Base-by-base conservation (phyloP, 2,113 vertebrate species). In the Oncorhynchus keta region DNA sequence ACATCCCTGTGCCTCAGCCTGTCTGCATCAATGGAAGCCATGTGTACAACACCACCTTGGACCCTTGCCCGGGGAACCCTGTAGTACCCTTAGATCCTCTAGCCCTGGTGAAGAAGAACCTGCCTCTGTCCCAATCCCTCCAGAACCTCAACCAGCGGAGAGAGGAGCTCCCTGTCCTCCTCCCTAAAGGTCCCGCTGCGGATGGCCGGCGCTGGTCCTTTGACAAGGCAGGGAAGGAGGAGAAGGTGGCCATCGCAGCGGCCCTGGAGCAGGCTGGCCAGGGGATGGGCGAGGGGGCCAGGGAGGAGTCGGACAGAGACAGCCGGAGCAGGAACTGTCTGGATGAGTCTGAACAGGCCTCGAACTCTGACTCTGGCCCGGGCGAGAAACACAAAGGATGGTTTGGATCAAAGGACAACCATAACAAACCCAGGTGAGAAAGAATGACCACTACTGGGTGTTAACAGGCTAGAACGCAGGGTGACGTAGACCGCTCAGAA, bases 401-500 rank as follows among this genome's bases (percentile, higher is more conserved):
- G 96, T 97, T 97, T 20, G 92, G 94, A 61, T 93, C 94, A 4
- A 96, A 94, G 93, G 98, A 98, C 24, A 35, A 89, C 26, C 93
- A 93, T 85, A 95, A 93, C 80, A 98, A 96, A 91, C 95, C 95
- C 89, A 99, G 98, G 98, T 99, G 92, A 85, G 95, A 91, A 30
- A 35, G 24, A 26, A 16, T 8, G 1, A 67, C 3, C 7, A 48
- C 28, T 3, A 62, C 14, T 55, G 49, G 49, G 12, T 51, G 49
- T 55, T 8, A 51, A 16, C 49, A 9, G 39, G 39, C 11, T 1
- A 18, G 12, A 45, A 9, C 39, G 11, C 39, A 45, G 39, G 5
- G 51, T 55, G 39, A 45, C 9, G 9, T 11, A 45, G 9, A 11
- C 9, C 11, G 39, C 39, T 45, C 39, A 45, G 39, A 45, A 11